These are phyloP conservation scores for Typhlichthys subterraneus DNA, from an alignment of 2,797 vertebrate genomes.

Conservation along the genomic window DNA sequence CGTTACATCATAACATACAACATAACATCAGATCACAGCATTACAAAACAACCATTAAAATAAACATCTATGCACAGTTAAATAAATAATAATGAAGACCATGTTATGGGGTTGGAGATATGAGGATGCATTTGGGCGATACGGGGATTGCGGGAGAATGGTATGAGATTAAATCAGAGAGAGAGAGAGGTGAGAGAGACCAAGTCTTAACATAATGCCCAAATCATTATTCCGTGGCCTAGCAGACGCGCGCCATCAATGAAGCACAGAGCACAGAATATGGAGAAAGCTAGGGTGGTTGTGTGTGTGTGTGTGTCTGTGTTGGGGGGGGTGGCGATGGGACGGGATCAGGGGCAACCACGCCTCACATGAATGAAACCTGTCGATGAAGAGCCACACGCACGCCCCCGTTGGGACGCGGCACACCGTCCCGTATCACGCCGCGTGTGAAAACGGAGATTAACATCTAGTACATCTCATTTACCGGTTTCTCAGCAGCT, in stretches of 20 bases:
- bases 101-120: no score
- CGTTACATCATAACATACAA: no score
- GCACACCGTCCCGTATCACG: slow-evolving; percentile 57
- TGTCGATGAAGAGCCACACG: slow-evolving; percentile 57
- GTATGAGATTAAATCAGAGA: slow-evolving; percentile 42
- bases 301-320: no score
- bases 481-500: slow-evolving; percentile 66
- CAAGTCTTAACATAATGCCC: slow-evolving; percentile 42
- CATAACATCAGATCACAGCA: no score
- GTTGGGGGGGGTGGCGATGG: not conserved
- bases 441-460: slow-evolving; percentile 66
- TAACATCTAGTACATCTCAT: slow-evolving; percentile 73
- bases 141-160: slow-evolving; percentile 27
- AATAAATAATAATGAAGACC: no score
- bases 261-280: slow-evolving; percentile 65
- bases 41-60: no score
- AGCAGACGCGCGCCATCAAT: slow-evolving; percentile 73
- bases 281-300: slow-evolving; percentile 66
- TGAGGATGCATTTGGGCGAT: slow-evolving; percentile 29
- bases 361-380: slow-evolving; percentile 73
- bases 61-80: no score
- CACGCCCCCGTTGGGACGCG: slow-evolving; percentile 49
- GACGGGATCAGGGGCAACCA: slow-evolving; percentile 62
- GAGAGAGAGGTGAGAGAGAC: slow-evolving; percentile 44
- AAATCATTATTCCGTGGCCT: slow-evolving; percentile 75